Evolutionary conservation across 2,797 vertebrate species (phyloP), one percentile per base, ranked within the genome.

Genomic region (Oreochromis grahami): DNA sequence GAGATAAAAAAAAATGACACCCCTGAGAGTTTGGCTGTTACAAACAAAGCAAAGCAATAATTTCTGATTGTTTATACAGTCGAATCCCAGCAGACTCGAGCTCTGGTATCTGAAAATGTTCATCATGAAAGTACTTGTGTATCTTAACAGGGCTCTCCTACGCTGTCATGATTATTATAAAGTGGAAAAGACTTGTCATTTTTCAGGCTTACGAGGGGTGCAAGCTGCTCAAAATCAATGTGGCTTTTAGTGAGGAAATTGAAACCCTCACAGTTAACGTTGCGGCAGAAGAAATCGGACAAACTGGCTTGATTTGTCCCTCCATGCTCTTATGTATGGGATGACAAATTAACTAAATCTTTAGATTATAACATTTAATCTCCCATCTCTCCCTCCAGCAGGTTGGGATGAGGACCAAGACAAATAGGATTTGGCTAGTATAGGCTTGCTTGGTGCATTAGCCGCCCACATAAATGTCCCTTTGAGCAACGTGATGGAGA

Each of bases 351-450:
- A 80, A 32, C 17, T 34, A 51, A 79, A 55, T 79, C 19, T 84
- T 50, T 52, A 84, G n/a, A 19, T 81, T 26, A 11, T 48, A 77
- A 38, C 29, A 12, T 86, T 85, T 21, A 77, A 53, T 43, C 26
- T 29, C 53, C 24, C 17, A 26, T 8, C 32, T 76, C 13, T 74
- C 43, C 14, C 78, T 83, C 45, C 72, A 82, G 51, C 58, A 79
- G 53, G 89, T 85, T 86, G 86, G 91, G 86, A 91, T 76, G 77
- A 84, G 41, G 87, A 91, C 85, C 90, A 94, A 94, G 81, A 91
- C 81, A 93, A 95, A 93, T 91, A 94, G 24, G 43, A 70, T 86
- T 78, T 88, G 85, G 86, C 85, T 78, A 83, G 81, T 86, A 81
- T 78, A 50, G 86, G 77, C 89, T 84, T 81, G 77, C 79, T 84